Conservation (phyloP, 2,113 vertebrate genomes). For the human region GRCh38 chr12:57094001-57094500, state of each 20-base stretch:
- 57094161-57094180: slow-evolving; percentile 65
- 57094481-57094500: neutral
- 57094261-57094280: slow-evolving; percentile 74
- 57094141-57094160: slow-evolving; percentile 61
- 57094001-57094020: slow-evolving; percentile 29
- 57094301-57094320: slow-evolving; percentile 83
- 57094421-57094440: slow-evolving; percentile 51
- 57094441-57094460: neutral
- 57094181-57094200: slow-evolving; percentile 71
- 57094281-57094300: slow-evolving; percentile 74
- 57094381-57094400: slow-evolving; percentile 65
- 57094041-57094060: slow-evolving; percentile 71
- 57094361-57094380: slow-evolving; percentile 77
- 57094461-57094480: neutral
- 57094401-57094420: slow-evolving; percentile 82
- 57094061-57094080: slow-evolving; percentile 77
- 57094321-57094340: slow-evolving; percentile 80
- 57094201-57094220: slow-evolving; percentile 70
- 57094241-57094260: slow-evolving; percentile 66
- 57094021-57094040: slow-evolving; percentile 18
- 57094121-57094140: slow-evolving; percentile 72
- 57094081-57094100: slow-evolving; percentile 79
- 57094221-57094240: slow-evolving; percentile 62
- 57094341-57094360: slow-evolving; percentile 89
- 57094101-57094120: slow-evolving; percentile 79